Evolutionary conservation across 2,888 invertebrate genomes (phyloP), one percentile per base, ranked within the genome.

Genomic region (Macrostomum cliftonense): DNA sequence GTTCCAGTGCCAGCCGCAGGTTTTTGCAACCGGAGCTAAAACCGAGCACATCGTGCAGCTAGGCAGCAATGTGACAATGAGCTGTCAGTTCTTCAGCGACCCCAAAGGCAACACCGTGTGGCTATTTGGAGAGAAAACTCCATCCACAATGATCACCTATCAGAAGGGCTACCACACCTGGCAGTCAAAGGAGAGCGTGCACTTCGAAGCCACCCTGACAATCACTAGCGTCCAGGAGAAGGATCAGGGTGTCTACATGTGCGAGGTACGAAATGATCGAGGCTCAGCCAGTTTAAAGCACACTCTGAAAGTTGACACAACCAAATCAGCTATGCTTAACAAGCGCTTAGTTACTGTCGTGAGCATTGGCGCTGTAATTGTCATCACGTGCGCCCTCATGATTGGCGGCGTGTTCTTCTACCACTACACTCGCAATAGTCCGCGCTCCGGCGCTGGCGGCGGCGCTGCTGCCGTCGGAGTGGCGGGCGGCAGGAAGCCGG

Each of bases 1-100:
- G 14, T 50, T 37, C 42, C 50, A 50, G 19, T 50, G 50, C 39
- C 49, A 49, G 28, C 50, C 50, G 16, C 16, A 50, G 40, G 42
- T 28, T 4, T 28, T 28, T 28, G 28, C 28, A 9, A 9, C 28
- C 5, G 28, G 28, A 28, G 9, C 28, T 28, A 28, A 28, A 28
- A 28, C 28, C 4, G 28, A 28, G 28, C 28, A 28, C 28, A 28
- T 16, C 16, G 48, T 50, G 14, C 49, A 43, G 19, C 38, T 47
- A 14, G 16, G 44, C 1, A 37, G 38, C 16, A 50, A 50, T 38
- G 37, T 50, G 12, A 39, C 50, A 2, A 21, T 50, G 20, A 50
- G 17, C 16, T 50, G 50, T 20, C 17, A 36, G n/a, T 21, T 50
- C n/a, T 50, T 40, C 36, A 17, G 39, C 21, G 38, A 50, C 17